phyloP scores from a whole-genome alignment of 1,140 invertebrate genomes.

The Solenopsis invicta region DNA sequence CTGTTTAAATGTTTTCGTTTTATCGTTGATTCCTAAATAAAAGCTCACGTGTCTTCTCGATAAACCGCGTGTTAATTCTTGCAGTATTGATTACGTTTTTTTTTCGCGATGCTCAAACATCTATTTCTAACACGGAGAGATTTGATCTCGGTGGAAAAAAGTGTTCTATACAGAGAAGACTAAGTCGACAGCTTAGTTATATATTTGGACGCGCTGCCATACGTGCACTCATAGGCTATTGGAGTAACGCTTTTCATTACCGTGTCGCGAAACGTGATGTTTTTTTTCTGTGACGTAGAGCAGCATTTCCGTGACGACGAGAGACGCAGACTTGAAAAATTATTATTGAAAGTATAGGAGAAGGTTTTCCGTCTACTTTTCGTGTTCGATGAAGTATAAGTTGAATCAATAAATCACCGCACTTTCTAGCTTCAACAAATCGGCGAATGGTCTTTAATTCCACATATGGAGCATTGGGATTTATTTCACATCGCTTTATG shows the following conservation, averaged over 20 bases:
- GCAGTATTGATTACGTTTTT: neutral
- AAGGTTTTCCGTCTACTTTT: slow-evolving; percentile 37
- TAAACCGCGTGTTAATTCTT: neutral
- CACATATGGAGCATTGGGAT: slow-evolving; percentile 8
- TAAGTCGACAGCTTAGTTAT: slow-evolving; percentile 8
- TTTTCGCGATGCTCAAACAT: neutral
- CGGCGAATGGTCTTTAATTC: slow-evolving; percentile 17
- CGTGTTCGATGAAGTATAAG: neutral
- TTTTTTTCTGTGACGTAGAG: slow-evolving; percentile 7
- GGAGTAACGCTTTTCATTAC: neutral
- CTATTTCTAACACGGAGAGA: slow-evolving; percentile 18
- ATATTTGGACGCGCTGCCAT: neutral
- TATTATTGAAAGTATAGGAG: neutral
- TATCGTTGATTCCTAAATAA: neutral
- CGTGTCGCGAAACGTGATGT: neutral
- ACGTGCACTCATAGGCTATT: neutral
- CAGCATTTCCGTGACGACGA: neutral
- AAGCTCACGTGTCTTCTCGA: neutral
- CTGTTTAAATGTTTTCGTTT: neutral
- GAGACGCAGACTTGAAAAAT: slow-evolving; percentile 20
- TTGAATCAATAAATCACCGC: slow-evolving; percentile 29
- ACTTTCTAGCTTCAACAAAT: slow-evolving; percentile 5
- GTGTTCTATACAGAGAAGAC: neutral
- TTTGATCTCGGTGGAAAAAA: slow-evolving; percentile 38
- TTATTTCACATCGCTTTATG: neutral